A percentile compares a stretch with the other conserved stretches of the same genome.
These are phyloP conservation scores for Tribolium freemani DNA, from an alignment of 2,888 invertebrate species.

Conservation along the genomic window DNA sequence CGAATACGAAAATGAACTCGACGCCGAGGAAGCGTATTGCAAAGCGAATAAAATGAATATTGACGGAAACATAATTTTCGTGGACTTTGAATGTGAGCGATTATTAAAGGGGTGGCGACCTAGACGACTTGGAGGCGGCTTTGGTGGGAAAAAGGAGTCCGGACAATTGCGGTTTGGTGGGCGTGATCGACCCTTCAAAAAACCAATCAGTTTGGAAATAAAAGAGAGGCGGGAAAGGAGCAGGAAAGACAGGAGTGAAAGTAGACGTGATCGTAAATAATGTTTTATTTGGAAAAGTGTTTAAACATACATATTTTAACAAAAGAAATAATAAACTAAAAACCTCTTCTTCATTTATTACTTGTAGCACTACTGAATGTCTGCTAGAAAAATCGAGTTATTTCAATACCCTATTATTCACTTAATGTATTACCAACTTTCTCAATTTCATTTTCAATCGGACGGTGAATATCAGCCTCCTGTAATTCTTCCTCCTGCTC, in stretches of 20 bases:
- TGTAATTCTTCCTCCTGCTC: conserved; percentile 52
- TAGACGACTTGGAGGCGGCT: conserved; percentile 87
- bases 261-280: not conserved
- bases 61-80: conserved; percentile 80
- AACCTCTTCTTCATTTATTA: not conserved
- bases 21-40: conserved; percentile 75
- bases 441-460: conserved; percentile 16
- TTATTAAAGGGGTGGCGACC: conserved; percentile 85
- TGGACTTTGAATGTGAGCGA: conserved; percentile 84
- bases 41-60: conserved; percentile 74
- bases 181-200: conserved; percentile 81
- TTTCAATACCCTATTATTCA: no score
- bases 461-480: conserved; percentile 26
- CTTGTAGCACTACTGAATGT: no score
- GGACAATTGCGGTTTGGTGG: conserved; percentile 92
- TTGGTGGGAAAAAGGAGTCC: conserved; percentile 88
- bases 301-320: not conserved
- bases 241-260: not conserved
- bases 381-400: no score
- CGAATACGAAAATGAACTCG: conserved; percentile 78
- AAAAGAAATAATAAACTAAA: not conserved
- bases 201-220: conserved; percentile 70
- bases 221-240: conserved; percentile 56
- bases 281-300: not conserved
- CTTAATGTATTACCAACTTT: conserved; percentile 12